Percentiles rank a stretch among this genome's conserved stretches.
Conservation (phyloP, 2,888 invertebrate genomes). For the Agonopterix heracliana region DNA sequence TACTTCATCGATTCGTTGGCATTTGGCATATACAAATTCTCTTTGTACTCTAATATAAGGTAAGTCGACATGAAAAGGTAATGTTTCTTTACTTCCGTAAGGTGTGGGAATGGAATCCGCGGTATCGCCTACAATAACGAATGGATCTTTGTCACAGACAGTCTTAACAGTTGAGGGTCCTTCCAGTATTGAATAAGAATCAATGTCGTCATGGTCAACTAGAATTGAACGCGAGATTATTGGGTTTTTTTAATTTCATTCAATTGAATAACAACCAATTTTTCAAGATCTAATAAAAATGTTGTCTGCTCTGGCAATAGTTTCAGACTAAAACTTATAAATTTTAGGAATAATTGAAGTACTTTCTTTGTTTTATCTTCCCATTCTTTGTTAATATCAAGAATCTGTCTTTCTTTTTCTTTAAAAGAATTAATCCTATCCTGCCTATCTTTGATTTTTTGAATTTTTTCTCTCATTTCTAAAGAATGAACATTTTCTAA, state of each 20-base stretch:
- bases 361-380: slow-evolving; percentile 57
- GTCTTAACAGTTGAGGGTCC: slow-evolving; percentile 15
- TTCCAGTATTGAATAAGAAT: slow-evolving; percentile 43
- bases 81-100: slow-evolving; percentile 55
- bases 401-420: slow-evolving; percentile 32
- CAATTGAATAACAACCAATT: slow-evolving; percentile 58
- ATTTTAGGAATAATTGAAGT: slow-evolving; percentile 56
- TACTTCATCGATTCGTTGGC: slow-evolving; percentile 52
- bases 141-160: slow-evolving; percentile 45
- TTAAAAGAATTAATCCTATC: slow-evolving; percentile 35
- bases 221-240: slow-evolving; percentile 33
- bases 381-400: slow-evolving; percentile 52
- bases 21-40: slow-evolving; percentile 59
- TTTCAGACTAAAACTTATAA: slow-evolving; percentile 57
- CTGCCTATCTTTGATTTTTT: slow-evolving; percentile 43
- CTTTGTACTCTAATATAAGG: slow-evolving; percentile 46
- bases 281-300: slow-evolving; percentile 60
- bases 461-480: slow-evolving; percentile 41
- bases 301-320: slow-evolving; percentile 60
- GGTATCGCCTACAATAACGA: slow-evolving; percentile 47
- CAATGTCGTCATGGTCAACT: slow-evolving; percentile 30
- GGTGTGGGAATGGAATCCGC: slow-evolving; percentile 33
- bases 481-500: slow-evolving; percentile 44
- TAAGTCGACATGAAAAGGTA: slow-evolving; percentile 48
- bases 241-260: slow-evolving; percentile 57